Evolutionary conservation across 2,113 vertebrate species (phyloP), one percentile per base, ranked within the genome.

Genomic region (Oophaga pumilio): DNA sequence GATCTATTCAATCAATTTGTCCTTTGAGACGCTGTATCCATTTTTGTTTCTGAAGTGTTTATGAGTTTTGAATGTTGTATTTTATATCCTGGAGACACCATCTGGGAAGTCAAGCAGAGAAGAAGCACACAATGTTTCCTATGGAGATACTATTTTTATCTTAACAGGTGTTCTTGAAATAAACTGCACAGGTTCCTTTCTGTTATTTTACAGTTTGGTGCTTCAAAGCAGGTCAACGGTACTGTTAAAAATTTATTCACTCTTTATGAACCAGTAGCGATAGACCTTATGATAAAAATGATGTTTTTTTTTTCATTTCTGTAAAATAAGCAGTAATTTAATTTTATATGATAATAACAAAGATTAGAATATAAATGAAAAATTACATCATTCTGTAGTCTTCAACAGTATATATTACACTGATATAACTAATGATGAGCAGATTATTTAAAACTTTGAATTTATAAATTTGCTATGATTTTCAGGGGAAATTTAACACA

Each of bases 61-160:
- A 56, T 74, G 74, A 43, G 26, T 60, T 74, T 49, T 64, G 73
- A 86, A 66, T 82, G 84, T 76, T 77, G 60, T 86, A 78, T 53
- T 50, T 66, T 86, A 49, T 17, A 76, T 78, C 60, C 74, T 26
- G 33, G 33, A 86, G 74, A 49, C 49, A 86, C 60, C 74, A 86
- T 86, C 74, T 86, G 85, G 43, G 74, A 68, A 79, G 85, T 56
- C 28, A 79, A 60, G 17, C 76, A 56, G 60, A 78, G 50, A 86
- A 86, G 62, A 60, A 78, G 74, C n/a, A 79, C 73, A 78, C 43
- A 78, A 79, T 77, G 74, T 68, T 86, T 77, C 62, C 85, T 53
- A 60, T 49, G 85, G 85, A 79, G 76, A 53, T 86, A 18, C 76
- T 86, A 86, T 86, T 86, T 86, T 86, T 64, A 76, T 86, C 85